phyloP scores from a whole-genome alignment of 1,140 invertebrate species.

The Bombus picipes region DNA sequence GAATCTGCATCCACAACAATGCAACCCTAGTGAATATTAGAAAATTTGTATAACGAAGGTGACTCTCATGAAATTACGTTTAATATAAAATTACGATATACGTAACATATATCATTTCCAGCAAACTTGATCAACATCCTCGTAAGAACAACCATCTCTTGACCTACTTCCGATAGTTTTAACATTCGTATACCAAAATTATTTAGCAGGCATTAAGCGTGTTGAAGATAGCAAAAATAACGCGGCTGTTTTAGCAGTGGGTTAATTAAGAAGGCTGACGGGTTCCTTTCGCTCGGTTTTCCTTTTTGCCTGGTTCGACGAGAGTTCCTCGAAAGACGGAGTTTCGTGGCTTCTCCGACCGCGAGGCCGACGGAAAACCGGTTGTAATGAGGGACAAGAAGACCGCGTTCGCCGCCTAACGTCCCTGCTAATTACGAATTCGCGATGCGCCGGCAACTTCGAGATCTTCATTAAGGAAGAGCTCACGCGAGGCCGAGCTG shows the following conservation, averaged over 20 bases:
- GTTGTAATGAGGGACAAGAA: conserved; percentile 57
- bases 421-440: conserved; percentile 65
- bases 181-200: background rate
- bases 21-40: too few relatives aligned
- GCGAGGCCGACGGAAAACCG: conserved; percentile 26
- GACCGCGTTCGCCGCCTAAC: conserved; percentile 41
- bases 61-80: too few relatives aligned
- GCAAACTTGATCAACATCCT: too few relatives aligned
- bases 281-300: conserved; percentile 12
- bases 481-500: conserved; percentile 10
- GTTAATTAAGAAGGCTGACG: conserved; percentile 60
- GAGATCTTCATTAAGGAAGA: conserved; percentile 65
- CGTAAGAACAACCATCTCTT: too few relatives aligned
- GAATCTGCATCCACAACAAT: too few relatives aligned
- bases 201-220: background rate
- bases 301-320: conserved; percentile 30
- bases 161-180: background rate
- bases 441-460: conserved; percentile 52
- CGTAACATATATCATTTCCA: too few relatives aligned
- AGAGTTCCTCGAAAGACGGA: conserved; percentile 50
- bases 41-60: too few relatives aligned
- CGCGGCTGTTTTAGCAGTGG: background rate
- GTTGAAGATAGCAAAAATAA: background rate
- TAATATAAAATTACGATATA: too few relatives aligned
- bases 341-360: conserved; percentile 57